These are phyloP conservation scores for human (Homo sapiens) DNA, from an alignment of 2,113 vertebrate genomes.

Conservation along the genomic window GRCh38 chr11:9790501-9791000, in stretches of 20 bases:
- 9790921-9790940: background rate
- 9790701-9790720: background rate
- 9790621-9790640: conserved; percentile 97
- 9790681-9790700: conserved; percentile 85
- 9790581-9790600: conserved; percentile 98
- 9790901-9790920: background rate
- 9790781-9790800: background rate
- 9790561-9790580: conserved; percentile 91
- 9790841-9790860: background rate
- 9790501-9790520: conserved; percentile 55
- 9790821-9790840: background rate
- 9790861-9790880: background rate
- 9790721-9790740: conserved; percentile 15
- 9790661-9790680: conserved; percentile 97
- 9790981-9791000: background rate
- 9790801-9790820: background rate
- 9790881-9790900: background rate
- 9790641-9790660: conserved; percentile 95
- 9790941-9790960: background rate
- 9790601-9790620: conserved; percentile 94
- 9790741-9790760: background rate
- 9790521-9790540: conserved; percentile 44
- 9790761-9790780: conserved; percentile 31
- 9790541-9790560: conserved; percentile 82
- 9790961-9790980: background rate